phyloP scores from a whole-genome alignment of 2,888 invertebrate species.

The Gymnoscelis rufifasciata region DNA sequence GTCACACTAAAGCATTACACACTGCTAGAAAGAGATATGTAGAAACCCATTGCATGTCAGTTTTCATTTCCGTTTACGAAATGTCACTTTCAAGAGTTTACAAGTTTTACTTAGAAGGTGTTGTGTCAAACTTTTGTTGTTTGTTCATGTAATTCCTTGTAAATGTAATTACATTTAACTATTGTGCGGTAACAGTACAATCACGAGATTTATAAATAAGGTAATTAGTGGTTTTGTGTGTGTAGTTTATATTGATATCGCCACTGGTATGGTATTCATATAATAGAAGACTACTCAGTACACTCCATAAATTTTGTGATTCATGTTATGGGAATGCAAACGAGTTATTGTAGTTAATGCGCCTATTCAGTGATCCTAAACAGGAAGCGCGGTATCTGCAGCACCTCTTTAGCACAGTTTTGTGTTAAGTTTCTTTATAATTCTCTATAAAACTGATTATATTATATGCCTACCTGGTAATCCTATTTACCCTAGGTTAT shows the following conservation, averaged over 20 bases:
- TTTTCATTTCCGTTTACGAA: slow-evolving; percentile 36
- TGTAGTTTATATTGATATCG: slow-evolving; percentile 34
- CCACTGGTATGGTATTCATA: not conserved
- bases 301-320: slow-evolving; percentile 52
- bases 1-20: not conserved
- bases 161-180: slow-evolving; percentile 41
- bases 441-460: slow-evolving; percentile 17
- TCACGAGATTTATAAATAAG: slow-evolving; percentile 53
- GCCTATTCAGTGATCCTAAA: slow-evolving; percentile 51
- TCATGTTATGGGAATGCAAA: slow-evolving; percentile 69
- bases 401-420: slow-evolving; percentile 29
- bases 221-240: slow-evolving; percentile 33
- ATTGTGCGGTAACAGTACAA: slow-evolving; percentile 40
- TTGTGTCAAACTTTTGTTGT: slow-evolving; percentile 74
- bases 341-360: slow-evolving; percentile 52
- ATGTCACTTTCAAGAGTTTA: slow-evolving; percentile 45
- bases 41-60: slow-evolving; percentile 7
- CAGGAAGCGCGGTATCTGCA: slow-evolving; percentile 47
- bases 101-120: slow-evolving; percentile 30
- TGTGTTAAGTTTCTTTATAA: slow-evolving; percentile 15
- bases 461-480: slow-evolving; percentile 24
- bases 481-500: slow-evolving; percentile 47
- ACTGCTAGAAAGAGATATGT: not conserved
- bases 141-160: slow-evolving; percentile 57
- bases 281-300: slow-evolving; percentile 33